Base-by-base conservation (phyloP, 2,888 invertebrate species). In the Cryptophagus acutangulus region DNA sequence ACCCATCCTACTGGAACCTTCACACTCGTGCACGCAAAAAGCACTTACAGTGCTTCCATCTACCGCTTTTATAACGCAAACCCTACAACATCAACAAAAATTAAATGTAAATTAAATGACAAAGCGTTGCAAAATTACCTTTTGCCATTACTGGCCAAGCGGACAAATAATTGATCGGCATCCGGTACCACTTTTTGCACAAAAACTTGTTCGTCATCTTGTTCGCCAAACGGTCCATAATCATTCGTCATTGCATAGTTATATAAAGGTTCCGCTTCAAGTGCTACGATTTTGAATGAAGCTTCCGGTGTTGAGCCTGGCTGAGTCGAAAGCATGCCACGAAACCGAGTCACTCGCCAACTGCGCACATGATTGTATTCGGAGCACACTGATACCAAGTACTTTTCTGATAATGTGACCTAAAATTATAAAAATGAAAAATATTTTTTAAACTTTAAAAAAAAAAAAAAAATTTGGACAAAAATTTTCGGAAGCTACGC, bases 241-340 rank as follows among this genome's bases (percentile, higher is more conserved):
- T 80, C 80, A 57, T 79, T 80, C n/a, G 77, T 78, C 10, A 77
- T 76, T 5, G 74, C 72, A 52, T 80, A 79, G 54, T 78, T 79
- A 38, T 78, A 74, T 36, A 76, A 77, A 1, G 77, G 76, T 45
- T 82, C 81, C 1, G 77, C 77, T 57, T 81, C 81, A 18, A 94
- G 67, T 0, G 91, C 87, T n/a, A 93, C 76, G 43, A 95, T 88
- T 71, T 96, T 96, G 71, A 96, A 99, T 4, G 95, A 95, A 0
- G 97, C 94, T 57, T 96, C 85, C 1, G 96, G 94, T 28, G 93
- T 94, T 4, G 95, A 94, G 2, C 97, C 97, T 0, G 97, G 99
- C 67, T 99, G 97, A 0, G 97, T 99, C 28, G 93, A 95, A 49
- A 99, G 91, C 95, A 97, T 96, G 5, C 97, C 96, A 25, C 96